Conservation (phyloP, 2,888 invertebrate genomes). For the Nowickia ferox region DNA sequence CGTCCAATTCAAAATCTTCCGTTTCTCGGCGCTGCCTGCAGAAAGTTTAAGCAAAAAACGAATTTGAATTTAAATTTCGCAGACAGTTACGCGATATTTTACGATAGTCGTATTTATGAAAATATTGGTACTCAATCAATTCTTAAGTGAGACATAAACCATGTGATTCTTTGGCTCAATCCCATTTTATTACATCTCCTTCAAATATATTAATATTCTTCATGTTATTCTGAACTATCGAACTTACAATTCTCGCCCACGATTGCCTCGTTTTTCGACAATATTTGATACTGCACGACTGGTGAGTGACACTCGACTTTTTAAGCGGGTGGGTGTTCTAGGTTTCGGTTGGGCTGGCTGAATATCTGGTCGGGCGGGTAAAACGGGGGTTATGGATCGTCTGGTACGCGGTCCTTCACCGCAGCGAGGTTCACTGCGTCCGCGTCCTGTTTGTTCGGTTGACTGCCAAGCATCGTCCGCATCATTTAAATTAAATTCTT, state of each 20-base stretch:
- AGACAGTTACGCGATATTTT: neutral
- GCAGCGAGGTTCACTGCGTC: constrained; percentile 72
- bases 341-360: constrained; percentile 78
- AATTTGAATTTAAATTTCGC: neutral
- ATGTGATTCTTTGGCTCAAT: no score
- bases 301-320: constrained; percentile 78
- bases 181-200: neutral
- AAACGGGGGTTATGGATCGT: constrained; percentile 78
- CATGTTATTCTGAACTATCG: neutral
- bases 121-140: no score
- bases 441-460: constrained; percentile 41
- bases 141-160: no score
- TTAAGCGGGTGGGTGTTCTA: constrained; percentile 79
- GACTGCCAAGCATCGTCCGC: constrained; percentile 60
- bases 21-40: constrained; percentile 78
- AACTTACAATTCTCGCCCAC: constrained; percentile 78
- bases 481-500: constrained; percentile 77
- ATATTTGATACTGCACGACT: constrained; percentile 79
- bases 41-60: neutral
- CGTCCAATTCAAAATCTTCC: constrained; percentile 79
- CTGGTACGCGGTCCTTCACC: constrained; percentile 67
- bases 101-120: neutral
- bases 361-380: constrained; percentile 77
- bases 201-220: neutral
- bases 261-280: constrained; percentile 74